Conservation (phyloP, 1,140 invertebrate species). For the Tetragonula clypearis region DNA sequence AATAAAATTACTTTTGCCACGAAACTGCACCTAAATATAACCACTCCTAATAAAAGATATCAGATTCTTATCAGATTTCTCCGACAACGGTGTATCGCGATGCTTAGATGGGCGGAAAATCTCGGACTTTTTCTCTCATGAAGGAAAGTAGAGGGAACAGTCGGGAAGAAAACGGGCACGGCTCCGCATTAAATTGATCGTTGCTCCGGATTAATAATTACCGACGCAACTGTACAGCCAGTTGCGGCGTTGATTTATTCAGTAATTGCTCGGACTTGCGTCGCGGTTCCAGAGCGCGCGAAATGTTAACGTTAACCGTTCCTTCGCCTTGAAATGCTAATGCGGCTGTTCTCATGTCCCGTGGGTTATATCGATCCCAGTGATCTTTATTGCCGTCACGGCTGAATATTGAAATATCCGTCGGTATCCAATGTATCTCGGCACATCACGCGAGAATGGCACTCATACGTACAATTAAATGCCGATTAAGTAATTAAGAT, state of each 20-base stretch:
- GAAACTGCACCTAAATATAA: too few relatives aligned
- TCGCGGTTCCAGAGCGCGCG: slow-evolving; percentile 26
- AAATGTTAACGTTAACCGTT: slow-evolving; percentile 58
- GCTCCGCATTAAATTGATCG: slow-evolving; percentile 43
- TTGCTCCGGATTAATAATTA: slow-evolving; percentile 55
- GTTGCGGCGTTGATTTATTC: slow-evolving; percentile 59
- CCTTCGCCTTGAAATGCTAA: slow-evolving; percentile 65
- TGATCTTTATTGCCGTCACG: slow-evolving; percentile 62
- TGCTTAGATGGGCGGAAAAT: background rate
- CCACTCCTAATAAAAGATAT: too few relatives aligned
- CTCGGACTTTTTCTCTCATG: background rate
- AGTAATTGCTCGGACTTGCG: slow-evolving; percentile 46
- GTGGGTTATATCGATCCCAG: slow-evolving; percentile 44
- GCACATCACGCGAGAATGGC: slow-evolving; percentile 54
- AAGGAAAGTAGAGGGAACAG: background rate
- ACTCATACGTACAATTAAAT: slow-evolving; percentile 60
- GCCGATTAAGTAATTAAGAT: slow-evolving; percentile 67
- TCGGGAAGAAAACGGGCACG: background rate
- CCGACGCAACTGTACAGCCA: slow-evolving; percentile 11
- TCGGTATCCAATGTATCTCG: slow-evolving; percentile 38
- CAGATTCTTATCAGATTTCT: background rate
- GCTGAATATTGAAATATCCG: slow-evolving; percentile 60
- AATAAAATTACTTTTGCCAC: too few relatives aligned
- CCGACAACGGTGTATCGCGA: too few relatives aligned
- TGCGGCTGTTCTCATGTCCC: slow-evolving; percentile 57